Evolutionary conservation across 1,140 invertebrate genomes (phyloP).

Genomic region (Acyrthosiphon pisum): DNA sequence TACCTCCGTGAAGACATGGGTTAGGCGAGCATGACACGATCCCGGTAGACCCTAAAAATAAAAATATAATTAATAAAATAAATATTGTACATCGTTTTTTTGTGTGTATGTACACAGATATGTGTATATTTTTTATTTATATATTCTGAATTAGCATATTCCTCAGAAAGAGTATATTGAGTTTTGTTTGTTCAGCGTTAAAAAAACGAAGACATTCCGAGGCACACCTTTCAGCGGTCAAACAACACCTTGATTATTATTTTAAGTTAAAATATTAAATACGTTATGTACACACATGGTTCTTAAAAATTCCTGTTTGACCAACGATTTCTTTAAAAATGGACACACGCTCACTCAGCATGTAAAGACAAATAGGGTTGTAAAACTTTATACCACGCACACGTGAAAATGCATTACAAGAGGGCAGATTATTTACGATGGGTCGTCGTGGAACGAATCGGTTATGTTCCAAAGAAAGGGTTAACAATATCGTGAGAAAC

Average conservation of each 20-base stretch:
- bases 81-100: conserved; percentile 4
- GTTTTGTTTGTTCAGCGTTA: conserved; percentile 41
- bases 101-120: neutral
- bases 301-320: conserved; percentile 39
- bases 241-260: conserved; percentile 41
- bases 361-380: neutral
- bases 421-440: conserved; percentile 17
- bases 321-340: neutral
- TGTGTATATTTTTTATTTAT: neutral
- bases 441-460: conserved; percentile 35
- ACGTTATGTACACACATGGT: conserved; percentile 14
- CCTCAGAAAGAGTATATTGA: neutral
- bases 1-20: conserved; percentile 48
- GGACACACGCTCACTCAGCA: neutral
- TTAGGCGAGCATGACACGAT: conserved; percentile 54
- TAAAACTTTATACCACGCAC: conserved; percentile 13
- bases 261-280: conserved; percentile 32
- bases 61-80: conserved; percentile 43
- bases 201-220: conserved; percentile 23
- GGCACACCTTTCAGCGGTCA: conserved; percentile 40
- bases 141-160: conserved; percentile 46
- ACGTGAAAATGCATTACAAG: conserved; percentile 15
- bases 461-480: conserved; percentile 20
- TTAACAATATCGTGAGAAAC: conserved; percentile 45
- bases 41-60: conserved; percentile 47